Percentiles rank a stretch among this genome's conserved stretches.
Evolutionary conservation across 1,140 invertebrate species (phyloP).

Genomic region (Zaprionus lachaisei): DNA sequence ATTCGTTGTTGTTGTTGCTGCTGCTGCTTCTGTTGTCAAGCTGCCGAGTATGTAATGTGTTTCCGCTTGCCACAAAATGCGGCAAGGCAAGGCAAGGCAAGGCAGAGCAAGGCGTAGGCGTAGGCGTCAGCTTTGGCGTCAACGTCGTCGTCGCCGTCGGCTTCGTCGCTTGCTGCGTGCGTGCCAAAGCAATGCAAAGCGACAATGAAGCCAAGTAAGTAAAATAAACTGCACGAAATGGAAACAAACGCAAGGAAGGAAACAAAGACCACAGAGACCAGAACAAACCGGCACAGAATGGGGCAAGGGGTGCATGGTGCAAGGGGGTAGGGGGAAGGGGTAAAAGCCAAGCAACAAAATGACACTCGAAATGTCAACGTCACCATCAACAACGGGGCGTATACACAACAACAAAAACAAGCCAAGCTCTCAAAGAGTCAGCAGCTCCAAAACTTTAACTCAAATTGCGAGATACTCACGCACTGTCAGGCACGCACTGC

Average conservation of each 20-base stretch:
- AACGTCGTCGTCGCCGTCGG: constrained; percentile 21
- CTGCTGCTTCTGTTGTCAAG: constrained; percentile 57
- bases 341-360: constrained; percentile 47
- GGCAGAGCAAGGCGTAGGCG: constrained; percentile 30
- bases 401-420: constrained; percentile 29
- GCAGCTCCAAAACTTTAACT: constrained; percentile 23
- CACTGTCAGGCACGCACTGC: constrained; percentile 12
- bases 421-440: neutral
- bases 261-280: constrained; percentile 17
- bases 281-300: neutral
- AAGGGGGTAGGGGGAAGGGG: neutral
- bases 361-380: constrained; percentile 76
- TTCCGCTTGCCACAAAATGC: constrained; percentile 75
- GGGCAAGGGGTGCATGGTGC: neutral
- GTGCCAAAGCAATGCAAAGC: constrained; percentile 61
- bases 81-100: constrained; percentile 52
- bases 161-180: constrained; percentile 47
- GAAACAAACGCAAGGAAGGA: constrained; percentile 25
- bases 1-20: constrained; percentile 14
- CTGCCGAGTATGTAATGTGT: constrained; percentile 79
- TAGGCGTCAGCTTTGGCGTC: constrained; percentile 24
- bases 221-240: constrained; percentile 37
- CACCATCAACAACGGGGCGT: constrained; percentile 43
- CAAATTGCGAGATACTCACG: constrained; percentile 18
- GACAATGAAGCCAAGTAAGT: constrained; percentile 37